Base-by-base conservation (phyloP, 2,113 vertebrate species). In the Nipponia nippon region DNA sequence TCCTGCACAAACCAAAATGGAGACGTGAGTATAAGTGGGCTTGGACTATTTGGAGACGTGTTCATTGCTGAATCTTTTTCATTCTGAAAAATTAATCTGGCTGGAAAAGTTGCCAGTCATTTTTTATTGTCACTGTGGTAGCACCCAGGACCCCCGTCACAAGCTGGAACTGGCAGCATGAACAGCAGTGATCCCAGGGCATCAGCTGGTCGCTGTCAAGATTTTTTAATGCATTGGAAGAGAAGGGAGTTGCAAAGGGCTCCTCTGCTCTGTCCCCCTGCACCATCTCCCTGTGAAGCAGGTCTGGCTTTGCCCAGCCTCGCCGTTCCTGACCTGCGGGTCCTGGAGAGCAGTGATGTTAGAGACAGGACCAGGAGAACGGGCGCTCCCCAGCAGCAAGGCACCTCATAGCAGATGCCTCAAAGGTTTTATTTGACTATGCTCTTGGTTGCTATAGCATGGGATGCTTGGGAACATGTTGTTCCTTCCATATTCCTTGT, bases 21-120 rank as follows among this genome's bases (percentile, higher is more conserved):
- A 98, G 98, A 66, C 93, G 96, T 98, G 93, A 98, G 98, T 97
- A 92, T 11, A 6, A 34, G 19, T 11, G 50, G 16, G 14, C 20
- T 34, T 38, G 40, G 50, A 27, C 53, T 73, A 2, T 23, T 80
- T 32, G 34, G 76, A 78, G 56, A 27, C 10, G 6, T 5, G 38
- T 38, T 87, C 40, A 10, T 21, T 71, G 67, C 25, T 87, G 67
- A 29, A 17, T 40, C 32, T 42, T 83, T 63, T 80, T 58, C 27
- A 26, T 62, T 20, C 36, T 36, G 55, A 61, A 84, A 94, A 66
- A 34, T 32, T 49, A 44, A 34, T 36, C 53, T 16, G 34, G 10
- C 46, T 46, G 40, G 66, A 46, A 66, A 66, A 40, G 15, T 7
- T 65, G 12, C 52, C 32, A 2, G 27, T 59, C 11, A 0, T 27